Base-by-base conservation (phyloP, 2,113 vertebrate species). In the Xiphophorus couchianus region DNA sequence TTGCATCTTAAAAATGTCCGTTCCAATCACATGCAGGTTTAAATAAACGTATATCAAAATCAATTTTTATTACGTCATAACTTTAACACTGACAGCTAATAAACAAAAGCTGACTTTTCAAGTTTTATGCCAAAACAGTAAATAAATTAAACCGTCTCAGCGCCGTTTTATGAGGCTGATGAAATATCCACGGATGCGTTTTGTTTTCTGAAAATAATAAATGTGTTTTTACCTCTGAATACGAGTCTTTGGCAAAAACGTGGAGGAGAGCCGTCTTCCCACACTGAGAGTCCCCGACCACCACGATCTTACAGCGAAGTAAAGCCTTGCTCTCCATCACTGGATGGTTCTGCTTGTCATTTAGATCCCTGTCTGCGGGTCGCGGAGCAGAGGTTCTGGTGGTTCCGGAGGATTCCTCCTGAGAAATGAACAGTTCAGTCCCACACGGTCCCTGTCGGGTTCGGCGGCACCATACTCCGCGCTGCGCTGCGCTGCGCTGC, bases 241-340 rank as follows among this genome's bases (percentile, higher is more conserved):
- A 98, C 73, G 95, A 95, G 86, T 97, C 96, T 95, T 98, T 98
- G 84, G 97, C 96, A 89, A 98, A 98, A 83, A 98, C 97, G 86
- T 98, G 97, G 66, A 98, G 94, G 83, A 98, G 93, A 83, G 97
- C 96, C 8, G 96, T 98, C 92, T 98, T 98, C 61, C 97, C 97
- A 94, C 96, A 97, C 90, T 96, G 94, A 37, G 95, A 93, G 81
- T 97, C 97, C n/a, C 97, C 97, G 31, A 98, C 96, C 88, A 97
- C 96, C 89, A 97, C 97, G 71, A 98, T 95, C 90, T 98, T 98
- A 90, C 97, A 97, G 82, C 96, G 96, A 39, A 95, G 94, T 87
- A 88, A 65, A 76, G 94, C 94, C 78, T 96, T 96, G 83, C 92
- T 94, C 92, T 96, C 96, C 96, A 97, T 97, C 81, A 86, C 69